phyloP scores from a whole-genome alignment of 2,888 invertebrate species.

The Maniola hyperantus region DNA sequence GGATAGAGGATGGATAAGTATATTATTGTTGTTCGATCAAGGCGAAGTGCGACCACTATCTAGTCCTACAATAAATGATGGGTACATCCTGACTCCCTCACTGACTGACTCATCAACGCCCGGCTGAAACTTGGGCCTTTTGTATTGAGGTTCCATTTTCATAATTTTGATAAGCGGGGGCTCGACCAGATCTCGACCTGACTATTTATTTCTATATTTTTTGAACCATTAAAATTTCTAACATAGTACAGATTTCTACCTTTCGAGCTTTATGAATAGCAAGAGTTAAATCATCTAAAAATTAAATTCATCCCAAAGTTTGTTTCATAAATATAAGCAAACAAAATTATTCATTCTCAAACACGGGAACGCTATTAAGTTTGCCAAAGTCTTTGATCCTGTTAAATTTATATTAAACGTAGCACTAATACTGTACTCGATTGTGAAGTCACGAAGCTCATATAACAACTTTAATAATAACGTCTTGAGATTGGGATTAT shows the following conservation, averaged over 20 bases:
- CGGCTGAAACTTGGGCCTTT: too few relatives aligned
- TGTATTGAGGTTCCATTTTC: too few relatives aligned
- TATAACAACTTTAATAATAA: slow-evolving; percentile 17
- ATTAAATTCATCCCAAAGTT: slow-evolving; percentile 1
- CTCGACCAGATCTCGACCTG: too few relatives aligned
- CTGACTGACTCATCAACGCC: too few relatives aligned
- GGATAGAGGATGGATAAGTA: too few relatives aligned
- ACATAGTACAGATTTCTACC: not conserved
- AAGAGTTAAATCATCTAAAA: not conserved
- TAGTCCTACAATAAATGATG: too few relatives aligned
- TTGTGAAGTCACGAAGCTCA: slow-evolving; percentile 19
- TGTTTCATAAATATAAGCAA: slow-evolving; percentile 12
- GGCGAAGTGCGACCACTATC: too few relatives aligned
- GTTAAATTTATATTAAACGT: slow-evolving; percentile 22
- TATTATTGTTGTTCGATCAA: too few relatives aligned
- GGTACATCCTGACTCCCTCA: too few relatives aligned
- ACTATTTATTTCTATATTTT: too few relatives aligned
- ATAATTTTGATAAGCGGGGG: too few relatives aligned
- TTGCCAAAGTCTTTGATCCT: slow-evolving; percentile 16
- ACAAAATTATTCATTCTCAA: slow-evolving; percentile 20
- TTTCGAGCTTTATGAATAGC: not conserved
- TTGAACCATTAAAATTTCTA: not conserved
- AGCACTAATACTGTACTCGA: slow-evolving; percentile 18
- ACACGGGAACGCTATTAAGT: slow-evolving; percentile 19
- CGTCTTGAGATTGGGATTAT: slow-evolving; percentile 23